Percentiles rank a stretch among this genome's conserved stretches.
Evolutionary conservation across 2,113 vertebrate species (phyloP).

Genomic region (Tragelaphus strepsiceros): DNA sequence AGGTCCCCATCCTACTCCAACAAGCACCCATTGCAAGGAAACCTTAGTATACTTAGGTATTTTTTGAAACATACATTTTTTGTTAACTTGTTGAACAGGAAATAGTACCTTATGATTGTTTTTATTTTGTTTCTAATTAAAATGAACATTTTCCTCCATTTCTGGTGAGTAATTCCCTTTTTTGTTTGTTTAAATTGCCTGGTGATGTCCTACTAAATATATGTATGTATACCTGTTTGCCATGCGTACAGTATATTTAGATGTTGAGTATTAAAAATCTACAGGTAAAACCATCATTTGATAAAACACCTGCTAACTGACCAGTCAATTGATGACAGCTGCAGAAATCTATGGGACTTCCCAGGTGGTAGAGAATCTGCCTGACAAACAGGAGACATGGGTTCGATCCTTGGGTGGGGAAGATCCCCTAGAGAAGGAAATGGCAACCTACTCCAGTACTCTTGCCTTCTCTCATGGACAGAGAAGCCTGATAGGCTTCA

Average conservation of each 20-base stretch:
- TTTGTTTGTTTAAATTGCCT: not conserved
- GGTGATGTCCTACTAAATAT: not conserved
- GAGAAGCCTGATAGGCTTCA: not conserved
- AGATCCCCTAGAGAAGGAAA: not conserved
- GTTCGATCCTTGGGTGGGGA: not conserved
- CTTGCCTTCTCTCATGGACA: not conserved
- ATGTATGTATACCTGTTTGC: not conserved
- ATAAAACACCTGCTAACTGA: not conserved
- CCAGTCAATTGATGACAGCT: not conserved
- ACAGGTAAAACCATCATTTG: not conserved
- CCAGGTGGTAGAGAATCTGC: not conserved
- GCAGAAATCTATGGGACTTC: not conserved
- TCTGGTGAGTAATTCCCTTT: not conserved
- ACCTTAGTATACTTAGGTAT: not conserved
- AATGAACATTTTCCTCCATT: not conserved
- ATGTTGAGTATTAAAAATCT: not conserved
- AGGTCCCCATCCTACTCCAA: accelerated
- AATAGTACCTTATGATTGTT: not conserved
- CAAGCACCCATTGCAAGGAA: not conserved
- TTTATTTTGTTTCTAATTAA: slow-evolving; percentile 16
- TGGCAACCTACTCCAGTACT: not conserved
- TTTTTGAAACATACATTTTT: not conserved
- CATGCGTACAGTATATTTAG: not conserved
- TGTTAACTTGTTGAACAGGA: not conserved
- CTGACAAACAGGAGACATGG: not conserved